A percentile compares a stretch with the other conserved stretches of the same genome.
These are phyloP conservation scores for Crambe crambe DNA, from an alignment of 37 sponge, comb jelly and placozoan species.

Conservation along the genomic window DNA sequence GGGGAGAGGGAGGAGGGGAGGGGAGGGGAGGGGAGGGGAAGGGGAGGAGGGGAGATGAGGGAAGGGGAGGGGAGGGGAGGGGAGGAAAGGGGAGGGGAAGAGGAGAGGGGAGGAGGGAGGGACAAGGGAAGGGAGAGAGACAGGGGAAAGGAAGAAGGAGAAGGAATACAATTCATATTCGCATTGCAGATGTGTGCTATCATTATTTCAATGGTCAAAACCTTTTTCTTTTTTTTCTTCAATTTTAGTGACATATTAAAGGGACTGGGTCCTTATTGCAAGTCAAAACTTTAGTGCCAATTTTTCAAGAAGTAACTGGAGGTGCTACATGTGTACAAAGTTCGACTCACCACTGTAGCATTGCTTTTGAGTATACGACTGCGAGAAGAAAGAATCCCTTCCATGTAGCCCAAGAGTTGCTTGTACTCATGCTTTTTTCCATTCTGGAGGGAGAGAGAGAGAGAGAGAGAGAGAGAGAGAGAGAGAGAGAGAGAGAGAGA, in stretches of 20 bases:
- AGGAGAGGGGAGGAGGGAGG: neutral
- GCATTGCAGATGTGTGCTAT: too few species aligned
- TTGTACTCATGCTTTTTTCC: slow-evolving; percentile 23
- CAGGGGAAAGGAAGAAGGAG: neutral
- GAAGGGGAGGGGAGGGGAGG: slow-evolving; percentile 5
- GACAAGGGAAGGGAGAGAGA: neutral
- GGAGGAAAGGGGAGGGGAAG: neutral
- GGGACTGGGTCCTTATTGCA: too few species aligned
- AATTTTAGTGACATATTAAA: too few species aligned
- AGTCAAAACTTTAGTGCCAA: too few species aligned
- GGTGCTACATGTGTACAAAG: too few species aligned
- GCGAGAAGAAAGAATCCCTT: slow-evolving; percentile 33
- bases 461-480: neutral
- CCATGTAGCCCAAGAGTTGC: slow-evolving; percentile 36
- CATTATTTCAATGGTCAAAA: too few species aligned
- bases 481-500: neutral
- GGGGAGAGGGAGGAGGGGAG: neutral
- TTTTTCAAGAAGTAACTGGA: too few species aligned
- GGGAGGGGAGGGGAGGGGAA: neutral
- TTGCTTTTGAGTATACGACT: slow-evolving; percentile 34
- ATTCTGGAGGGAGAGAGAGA: neutral
- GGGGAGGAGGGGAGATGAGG: neutral
- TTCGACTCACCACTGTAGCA: slow-evolving; percentile 41
- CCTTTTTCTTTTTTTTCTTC: too few species aligned
- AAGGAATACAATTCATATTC: neutral